Percentiles rank a stretch among this genome's conserved stretches.
These are phyloP conservation scores for Bombyx huttoni DNA, from an alignment of 2,888 invertebrate species.

Conservation along the genomic window DNA sequence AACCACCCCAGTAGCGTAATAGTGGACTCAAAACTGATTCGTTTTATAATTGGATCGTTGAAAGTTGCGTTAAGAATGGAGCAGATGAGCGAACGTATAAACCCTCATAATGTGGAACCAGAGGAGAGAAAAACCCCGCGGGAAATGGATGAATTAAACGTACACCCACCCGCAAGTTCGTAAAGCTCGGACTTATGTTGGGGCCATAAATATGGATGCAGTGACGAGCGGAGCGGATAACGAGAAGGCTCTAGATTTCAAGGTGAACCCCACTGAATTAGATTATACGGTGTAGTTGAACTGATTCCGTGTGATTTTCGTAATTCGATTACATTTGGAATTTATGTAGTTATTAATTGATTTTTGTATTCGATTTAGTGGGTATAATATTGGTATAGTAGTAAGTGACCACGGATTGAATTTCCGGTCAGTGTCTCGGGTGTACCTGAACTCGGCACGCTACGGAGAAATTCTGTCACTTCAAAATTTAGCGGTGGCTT, in stretches of 20 bases:
- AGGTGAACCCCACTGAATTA: conserved; percentile 9
- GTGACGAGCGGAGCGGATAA: conserved; percentile 7
- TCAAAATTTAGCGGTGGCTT: no score
- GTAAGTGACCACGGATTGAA: no score
- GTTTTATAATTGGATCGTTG: conserved; percentile 13
- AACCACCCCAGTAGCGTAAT: neutral
- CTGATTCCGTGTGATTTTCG: neutral
- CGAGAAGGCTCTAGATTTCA: neutral
- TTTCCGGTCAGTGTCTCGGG: no score
- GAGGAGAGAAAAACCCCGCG: conserved; percentile 23
- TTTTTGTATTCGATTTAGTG: no score
- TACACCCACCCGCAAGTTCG: conserved; percentile 23
- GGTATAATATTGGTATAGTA: no score
- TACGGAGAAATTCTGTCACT: no score
- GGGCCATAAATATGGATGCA: conserved; percentile 19
- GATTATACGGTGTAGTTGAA: conserved; percentile 9
- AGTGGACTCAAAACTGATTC: neutral
- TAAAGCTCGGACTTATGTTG: conserved; percentile 27
- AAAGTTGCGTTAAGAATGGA: conserved; percentile 13
- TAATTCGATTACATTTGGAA: neutral
- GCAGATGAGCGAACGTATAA: conserved; percentile 11
- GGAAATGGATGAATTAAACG: conserved; percentile 39
- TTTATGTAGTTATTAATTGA: neutral
- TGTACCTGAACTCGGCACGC: no score
- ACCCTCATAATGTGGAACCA: conserved; percentile 21